Evolutionary conservation across 2,113 vertebrate species (phyloP).

Genomic region (Maccullochella peelii): DNA sequence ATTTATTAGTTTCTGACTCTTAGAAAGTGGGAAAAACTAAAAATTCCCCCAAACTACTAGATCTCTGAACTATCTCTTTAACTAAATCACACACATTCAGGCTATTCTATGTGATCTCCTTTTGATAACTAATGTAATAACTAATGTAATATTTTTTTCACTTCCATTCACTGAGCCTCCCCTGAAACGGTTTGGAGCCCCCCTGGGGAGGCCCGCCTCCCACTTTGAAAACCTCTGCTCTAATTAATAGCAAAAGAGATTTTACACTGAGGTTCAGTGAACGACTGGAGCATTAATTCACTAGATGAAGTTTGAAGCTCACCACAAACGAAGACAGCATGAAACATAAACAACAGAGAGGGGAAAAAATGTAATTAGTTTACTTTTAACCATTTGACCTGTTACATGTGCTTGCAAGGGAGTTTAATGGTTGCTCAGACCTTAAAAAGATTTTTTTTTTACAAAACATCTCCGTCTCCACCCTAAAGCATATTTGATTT

Average conservation of each 20-base stretch:
- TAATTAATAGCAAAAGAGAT: slow-evolving; percentile 11
- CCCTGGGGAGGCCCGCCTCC: too few species aligned
- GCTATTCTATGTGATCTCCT: too few species aligned
- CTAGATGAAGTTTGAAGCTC: not conserved
- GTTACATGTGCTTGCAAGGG: not conserved
- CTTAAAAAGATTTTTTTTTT: not conserved
- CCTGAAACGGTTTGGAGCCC: too few species aligned
- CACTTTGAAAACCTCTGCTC: too few species aligned
- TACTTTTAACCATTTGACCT: slow-evolving; percentile 17
- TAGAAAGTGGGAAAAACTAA: too few species aligned
- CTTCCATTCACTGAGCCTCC: too few species aligned
- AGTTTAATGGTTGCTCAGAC: slow-evolving; percentile 1
- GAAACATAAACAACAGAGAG: slow-evolving; percentile 4
- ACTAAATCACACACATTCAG: too few species aligned
- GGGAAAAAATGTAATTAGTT: not conserved
- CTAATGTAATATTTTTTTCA: too few species aligned
- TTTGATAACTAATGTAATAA: too few species aligned
- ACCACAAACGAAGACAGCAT: not conserved
- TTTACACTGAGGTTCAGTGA: not conserved
- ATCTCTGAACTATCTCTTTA: too few species aligned
- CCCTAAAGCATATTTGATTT: slow-evolving; percentile 39
- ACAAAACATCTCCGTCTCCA: not conserved
- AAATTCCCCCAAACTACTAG: too few species aligned
- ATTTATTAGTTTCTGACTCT: too few species aligned
- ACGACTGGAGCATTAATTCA: not conserved